Evolutionary conservation across 2,113 vertebrate genomes (phyloP).

Genomic region (Vidua chalybeata): DNA sequence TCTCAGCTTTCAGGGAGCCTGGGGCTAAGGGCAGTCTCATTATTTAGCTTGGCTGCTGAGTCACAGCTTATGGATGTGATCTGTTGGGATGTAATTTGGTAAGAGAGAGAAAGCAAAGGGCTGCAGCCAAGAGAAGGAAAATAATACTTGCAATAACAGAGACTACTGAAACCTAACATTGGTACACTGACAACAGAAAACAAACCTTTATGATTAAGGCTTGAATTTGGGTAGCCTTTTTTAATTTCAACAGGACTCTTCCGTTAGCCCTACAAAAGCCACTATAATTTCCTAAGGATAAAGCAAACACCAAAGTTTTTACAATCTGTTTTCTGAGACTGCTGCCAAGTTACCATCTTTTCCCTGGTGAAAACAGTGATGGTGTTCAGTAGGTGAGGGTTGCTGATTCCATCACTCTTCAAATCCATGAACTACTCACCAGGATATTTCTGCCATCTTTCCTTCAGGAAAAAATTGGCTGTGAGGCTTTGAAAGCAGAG

Average conservation of each 20-base stretch:
- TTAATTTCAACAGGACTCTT: not conserved
- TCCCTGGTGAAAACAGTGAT: not conserved
- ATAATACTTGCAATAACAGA: not conserved
- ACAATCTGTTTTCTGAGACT: not conserved
- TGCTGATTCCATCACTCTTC: not conserved
- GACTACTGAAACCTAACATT: not conserved
- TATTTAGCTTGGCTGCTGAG: constrained; percentile 1
- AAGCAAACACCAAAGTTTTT: not conserved
- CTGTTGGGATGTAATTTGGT: not conserved
- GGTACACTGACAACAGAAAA: not conserved
- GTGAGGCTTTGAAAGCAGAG: constrained; percentile 74
- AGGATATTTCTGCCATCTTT: not conserved
- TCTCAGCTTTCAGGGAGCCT: not conserved
- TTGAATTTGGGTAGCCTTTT: not conserved
- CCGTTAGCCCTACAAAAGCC: not conserved
- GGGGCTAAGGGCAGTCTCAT: not conserved
- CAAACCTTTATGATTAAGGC: not conserved
- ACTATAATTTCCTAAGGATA: not conserved
- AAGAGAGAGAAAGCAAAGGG: not conserved
- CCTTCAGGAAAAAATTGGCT: constrained; percentile 65
- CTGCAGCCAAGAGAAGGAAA: not conserved
- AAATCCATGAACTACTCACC: not conserved
- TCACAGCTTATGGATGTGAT: not conserved
- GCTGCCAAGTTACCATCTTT: not conserved
- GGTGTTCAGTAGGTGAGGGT: not conserved